Base-by-base conservation (phyloP, 2,113 vertebrate species). In the Octodon degus region DNA sequence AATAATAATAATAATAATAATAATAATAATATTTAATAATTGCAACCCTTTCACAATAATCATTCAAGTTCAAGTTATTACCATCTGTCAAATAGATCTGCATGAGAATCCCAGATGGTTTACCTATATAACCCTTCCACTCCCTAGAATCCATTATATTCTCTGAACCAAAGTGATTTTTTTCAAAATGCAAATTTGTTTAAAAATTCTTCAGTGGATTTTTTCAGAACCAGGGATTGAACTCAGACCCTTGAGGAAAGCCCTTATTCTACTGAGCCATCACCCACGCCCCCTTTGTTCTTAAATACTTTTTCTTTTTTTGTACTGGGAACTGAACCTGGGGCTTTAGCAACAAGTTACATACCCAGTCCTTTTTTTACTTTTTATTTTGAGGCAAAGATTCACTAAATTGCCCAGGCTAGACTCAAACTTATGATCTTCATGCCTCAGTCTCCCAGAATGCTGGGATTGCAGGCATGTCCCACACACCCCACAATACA, bases 101-200 rank as follows among this genome's bases (percentile, higher is more conserved):
- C 40, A 67, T 9, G 79, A 22, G 43, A 37, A 62, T 89, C 53
- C 30, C 72, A 83, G 32, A 20, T 83, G 1, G 9, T 79, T 19
- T 89, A 43, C 60, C 83, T 17, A 30, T 55, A 7, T 62, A 7
- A 7, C 24, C 30, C 19, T 68, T 89, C 77, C 20, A 8, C 25
- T 94, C n/a, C 30, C 30, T 93, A 13, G 12, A 77, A 70, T 87
- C 13, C 3, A 19, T 77, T 86, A 89, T 94, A 83, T 62, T 83
- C 30, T 91, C 65, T 85, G 13, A 27, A 83, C 17, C 27, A 82
- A 89, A 80, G 27, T 25, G 19, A 70, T 47, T 43, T 7, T 95
- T 86, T 67, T 84, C 76, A 63, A 96, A 86, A 91, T 74, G 55
- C 3, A 89, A 86, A 91, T 97, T 63, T 94, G 55, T 68, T 77